Base-by-base conservation (phyloP, 1,140 invertebrate genomes). In the Aphis gossypii region DNA sequence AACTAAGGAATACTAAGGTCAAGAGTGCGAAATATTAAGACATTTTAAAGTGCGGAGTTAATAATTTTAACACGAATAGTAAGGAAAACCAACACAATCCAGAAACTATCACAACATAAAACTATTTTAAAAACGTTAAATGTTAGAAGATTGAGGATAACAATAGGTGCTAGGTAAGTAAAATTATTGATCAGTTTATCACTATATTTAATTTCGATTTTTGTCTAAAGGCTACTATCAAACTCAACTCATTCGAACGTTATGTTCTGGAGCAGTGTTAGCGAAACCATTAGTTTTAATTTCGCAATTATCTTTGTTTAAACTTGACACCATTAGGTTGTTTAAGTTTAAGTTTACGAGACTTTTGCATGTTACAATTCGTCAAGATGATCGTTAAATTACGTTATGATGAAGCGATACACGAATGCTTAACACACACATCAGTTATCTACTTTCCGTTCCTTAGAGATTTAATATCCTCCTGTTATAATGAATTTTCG, bases 251-350 rank as follows among this genome's bases (percentile, higher is more conserved):
- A 60, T 60, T 23, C 56, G 25, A 60, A 30, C 56, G 56, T 30
- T 25, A 25, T 60, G 56, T 25, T 48, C 44, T 87, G 25, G 84
- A 87, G 84, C n/a, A 87, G 46, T 87, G 84, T 87, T 87, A 87
- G 84, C 84, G 84, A 87, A 87, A 87, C 84, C 84, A 30, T 48
- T 46, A 48, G 25, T 48, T 48, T 87, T 87, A 48, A 87, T 87
- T 6, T 87, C 1, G 84, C 84, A 87, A 87, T 35, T 23, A 23
- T 25, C 41, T 84, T 84, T 84, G 9, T 84, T 84, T 84, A 84
- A 84, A 84, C 7, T 44, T 44, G 38, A 23, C 9, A 84, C n/a
- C 3, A 83, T 83, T 2, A 84, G 44, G 35, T 35, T 35, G 35
- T 35, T 8, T 20, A 41, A 44, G n/a, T 84, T 44, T 44, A 44